phyloP scores from a whole-genome alignment of 1,140 invertebrate genomes.

The Psix sp. region DNA sequence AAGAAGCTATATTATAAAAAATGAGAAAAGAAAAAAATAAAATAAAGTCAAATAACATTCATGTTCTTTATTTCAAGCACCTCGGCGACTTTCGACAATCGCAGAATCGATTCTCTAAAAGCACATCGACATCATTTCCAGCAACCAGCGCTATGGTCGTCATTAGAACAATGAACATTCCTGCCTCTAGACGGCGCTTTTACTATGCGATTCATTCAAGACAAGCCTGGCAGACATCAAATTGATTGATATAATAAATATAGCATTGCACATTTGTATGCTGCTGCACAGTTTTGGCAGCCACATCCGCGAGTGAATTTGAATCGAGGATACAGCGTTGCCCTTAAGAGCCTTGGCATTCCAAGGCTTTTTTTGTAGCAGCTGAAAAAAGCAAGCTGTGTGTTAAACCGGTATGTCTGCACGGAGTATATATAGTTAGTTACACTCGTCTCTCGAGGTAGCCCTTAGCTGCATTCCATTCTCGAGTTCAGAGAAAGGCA shows the following conservation, averaged over 20 bases:
- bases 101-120: too few species aligned
- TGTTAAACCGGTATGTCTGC: constrained; percentile 55
- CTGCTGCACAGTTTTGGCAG: background rate
- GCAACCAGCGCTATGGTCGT: too few species aligned
- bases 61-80: constrained; percentile 1
- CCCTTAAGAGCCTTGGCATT: constrained; percentile 54
- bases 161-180: too few species aligned
- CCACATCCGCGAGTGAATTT: background rate
- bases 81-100: too few species aligned
- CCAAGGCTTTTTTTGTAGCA: constrained; percentile 51
- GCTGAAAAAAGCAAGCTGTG: constrained; percentile 48
- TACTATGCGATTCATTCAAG: too few species aligned
- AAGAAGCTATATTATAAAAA: constrained; percentile 41
- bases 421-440: constrained; percentile 15
- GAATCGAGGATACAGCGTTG: constrained; percentile 29
- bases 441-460: constrained; percentile 35
- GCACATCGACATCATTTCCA: too few species aligned
- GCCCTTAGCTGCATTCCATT: constrained; percentile 60
- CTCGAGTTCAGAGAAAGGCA: constrained; percentile 61
- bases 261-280: too few species aligned
- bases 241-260: too few species aligned
- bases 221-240: too few species aligned
- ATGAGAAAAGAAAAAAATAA: constrained; percentile 6
- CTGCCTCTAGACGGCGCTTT: too few species aligned
- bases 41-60: too few species aligned